A percentile compares a stretch with the other conserved stretches of the same genome.
These are phyloP conservation scores for Enteromius viviparus DNA, from an alignment of 2,797 vertebrate genomes.

Conservation along the genomic window DNA sequence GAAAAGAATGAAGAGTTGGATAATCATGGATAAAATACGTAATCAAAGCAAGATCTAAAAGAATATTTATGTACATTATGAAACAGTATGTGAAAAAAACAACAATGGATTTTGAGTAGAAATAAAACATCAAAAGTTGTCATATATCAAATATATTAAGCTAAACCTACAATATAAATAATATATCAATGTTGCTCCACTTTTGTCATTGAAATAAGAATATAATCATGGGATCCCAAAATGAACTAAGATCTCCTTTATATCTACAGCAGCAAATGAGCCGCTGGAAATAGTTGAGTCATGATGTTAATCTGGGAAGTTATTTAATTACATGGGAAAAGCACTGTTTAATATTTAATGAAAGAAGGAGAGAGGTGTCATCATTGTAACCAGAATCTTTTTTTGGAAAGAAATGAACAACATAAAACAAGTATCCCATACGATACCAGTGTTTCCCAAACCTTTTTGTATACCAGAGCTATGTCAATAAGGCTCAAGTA, in stretches of 20 bases:
- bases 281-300: conserved; percentile 1
- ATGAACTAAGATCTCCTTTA: neutral
- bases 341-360: conserved; percentile 20
- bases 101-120: neutral
- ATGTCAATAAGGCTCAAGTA: neutral
- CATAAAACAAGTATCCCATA: neutral
- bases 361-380: conserved; percentile 14
- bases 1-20: neutral
- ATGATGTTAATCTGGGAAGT: conserved; percentile 14
- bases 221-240: neutral
- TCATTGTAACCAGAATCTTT: neutral
- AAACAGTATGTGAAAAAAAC: neutral
- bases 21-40: neutral
- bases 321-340: conserved; percentile 40
- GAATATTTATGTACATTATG: neutral
- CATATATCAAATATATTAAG: neutral
- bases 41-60: neutral
- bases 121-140: neutral
- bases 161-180: neutral
- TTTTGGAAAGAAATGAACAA: conserved; percentile 4
- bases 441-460: neutral
- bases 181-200: neutral
- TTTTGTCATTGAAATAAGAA: neutral
- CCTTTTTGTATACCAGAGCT: neutral
- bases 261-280: conserved; percentile 20